A percentile compares a stretch with the other conserved stretches of the same genome.
Conservation (phyloP, 2,888 invertebrate genomes). For the Phalera bucephala region DNA sequence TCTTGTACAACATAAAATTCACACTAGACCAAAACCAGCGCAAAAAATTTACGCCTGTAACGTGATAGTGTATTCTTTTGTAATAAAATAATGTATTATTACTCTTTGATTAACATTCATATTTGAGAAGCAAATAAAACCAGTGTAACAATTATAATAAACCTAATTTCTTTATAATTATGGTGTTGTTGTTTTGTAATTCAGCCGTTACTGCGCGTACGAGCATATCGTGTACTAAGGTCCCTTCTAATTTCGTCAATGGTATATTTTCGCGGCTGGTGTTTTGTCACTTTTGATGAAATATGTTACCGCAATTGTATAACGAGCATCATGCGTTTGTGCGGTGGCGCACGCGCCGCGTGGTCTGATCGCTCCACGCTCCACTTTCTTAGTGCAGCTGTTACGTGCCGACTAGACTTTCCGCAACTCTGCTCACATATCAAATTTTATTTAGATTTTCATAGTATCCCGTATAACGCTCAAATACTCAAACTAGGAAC, state of each 20-base stretch:
- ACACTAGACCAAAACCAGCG: too few species aligned
- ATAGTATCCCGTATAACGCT: constrained; percentile 1
- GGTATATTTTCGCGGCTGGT: constrained; percentile 22
- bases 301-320: constrained; percentile 28
- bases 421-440: constrained; percentile 3
- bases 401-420: constrained; percentile 9
- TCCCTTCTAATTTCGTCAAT: constrained; percentile 39
- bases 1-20: too few species aligned
- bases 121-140: too few species aligned
- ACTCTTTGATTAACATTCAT: too few species aligned
- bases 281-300: constrained; percentile 36
- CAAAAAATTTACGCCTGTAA: too few species aligned
- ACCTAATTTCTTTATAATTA: too few species aligned
- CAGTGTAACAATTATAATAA: too few species aligned
- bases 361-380: constrained; percentile 5
- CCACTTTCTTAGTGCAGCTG: constrained; percentile 6
- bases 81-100: too few species aligned
- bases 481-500: neutral
- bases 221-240: constrained; percentile 16
- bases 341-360: neutral
- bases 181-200: constrained; percentile 22
- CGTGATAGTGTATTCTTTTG: too few species aligned
- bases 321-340: constrained; percentile 11
- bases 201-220: constrained; percentile 14
- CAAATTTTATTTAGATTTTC: constrained; percentile 9